These are phyloP conservation scores for Tetranychus truncatus DNA, from an alignment of 2,888 invertebrate species.

Conservation along the genomic window DNA sequence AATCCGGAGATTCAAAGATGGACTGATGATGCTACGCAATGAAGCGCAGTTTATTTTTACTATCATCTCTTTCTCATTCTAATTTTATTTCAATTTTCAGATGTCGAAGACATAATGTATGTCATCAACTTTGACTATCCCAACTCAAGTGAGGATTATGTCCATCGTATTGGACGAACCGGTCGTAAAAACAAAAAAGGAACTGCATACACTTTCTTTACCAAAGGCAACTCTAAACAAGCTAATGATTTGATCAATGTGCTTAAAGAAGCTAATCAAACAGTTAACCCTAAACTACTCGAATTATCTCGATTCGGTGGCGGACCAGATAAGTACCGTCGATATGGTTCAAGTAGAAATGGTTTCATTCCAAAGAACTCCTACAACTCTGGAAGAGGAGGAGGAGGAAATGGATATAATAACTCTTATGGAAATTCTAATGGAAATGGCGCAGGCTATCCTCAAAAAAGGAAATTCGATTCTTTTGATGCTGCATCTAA, in stretches of 20 bases:
- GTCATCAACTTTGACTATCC: slow-evolving; percentile 97
- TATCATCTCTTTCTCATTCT: neutral
- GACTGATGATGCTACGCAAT: too few relatives aligned
- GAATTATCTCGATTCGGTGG: slow-evolving; percentile 21
- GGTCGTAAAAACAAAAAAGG: slow-evolving; percentile 80
- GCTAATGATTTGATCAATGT: slow-evolving; percentile 79
- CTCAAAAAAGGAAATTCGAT: neutral
- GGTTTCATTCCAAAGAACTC: neutral
- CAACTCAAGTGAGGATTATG: slow-evolving; percentile 90
- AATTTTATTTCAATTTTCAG: slow-evolving; percentile 31
- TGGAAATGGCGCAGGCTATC: neutral
- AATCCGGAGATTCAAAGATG: too few relatives aligned
- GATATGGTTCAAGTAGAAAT: neutral
- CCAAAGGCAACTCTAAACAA: slow-evolving; percentile 70
- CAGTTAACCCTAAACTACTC: slow-evolving; percentile 25
- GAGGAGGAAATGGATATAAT: neutral
- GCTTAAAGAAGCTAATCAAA: slow-evolving; percentile 67
- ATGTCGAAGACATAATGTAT: slow-evolving; percentile 84
- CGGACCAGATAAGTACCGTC: neutral
- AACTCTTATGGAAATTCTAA: too few relatives aligned
- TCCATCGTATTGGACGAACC: slow-evolving; percentile 85
- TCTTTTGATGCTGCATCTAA: neutral
- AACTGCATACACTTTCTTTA: slow-evolving; percentile 92
- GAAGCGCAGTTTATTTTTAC: neutral
- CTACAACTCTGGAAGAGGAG: neutral